phyloP scores from a whole-genome alignment of 1,140 invertebrate genomes.

The Plectrocnemia conspersa region DNA sequence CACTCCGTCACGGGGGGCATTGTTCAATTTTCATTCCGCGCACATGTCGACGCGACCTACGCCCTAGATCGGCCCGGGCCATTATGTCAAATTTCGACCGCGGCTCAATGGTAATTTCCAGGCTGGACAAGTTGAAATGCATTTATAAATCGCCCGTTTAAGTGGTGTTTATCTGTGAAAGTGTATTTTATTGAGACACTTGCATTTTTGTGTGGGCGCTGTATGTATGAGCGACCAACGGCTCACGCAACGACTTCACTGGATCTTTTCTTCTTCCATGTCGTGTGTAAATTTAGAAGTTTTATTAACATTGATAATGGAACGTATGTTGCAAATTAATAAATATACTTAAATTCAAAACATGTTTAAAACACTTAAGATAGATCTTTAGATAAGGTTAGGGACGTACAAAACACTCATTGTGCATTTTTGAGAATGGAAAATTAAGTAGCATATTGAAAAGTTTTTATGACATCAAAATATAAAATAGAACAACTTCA shows the following conservation, averaged over 20 bases:
- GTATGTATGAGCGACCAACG: neutral
- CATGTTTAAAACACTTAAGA: no score
- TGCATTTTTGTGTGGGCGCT: conserved; percentile 23
- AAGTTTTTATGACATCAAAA: no score
- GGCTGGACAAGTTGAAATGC: conserved; percentile 5
- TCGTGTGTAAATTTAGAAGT: conserved; percentile 21
- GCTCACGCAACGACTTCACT: conserved; percentile 16
- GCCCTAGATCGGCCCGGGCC: neutral
- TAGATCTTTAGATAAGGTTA: no score
- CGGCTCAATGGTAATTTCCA: conserved; percentile 5
- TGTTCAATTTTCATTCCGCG: no score
- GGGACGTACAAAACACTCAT: no score
- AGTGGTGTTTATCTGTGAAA: conserved; percentile 26
- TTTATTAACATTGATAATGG: conserved; percentile 22
- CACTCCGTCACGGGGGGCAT: no score
- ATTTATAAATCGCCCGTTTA: conserved; percentile 23
- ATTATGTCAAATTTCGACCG: conserved; percentile 7
- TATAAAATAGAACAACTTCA: no score
- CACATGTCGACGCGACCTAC: no score
- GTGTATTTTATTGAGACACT: conserved; percentile 26
- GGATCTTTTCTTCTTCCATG: neutral
- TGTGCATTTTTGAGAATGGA: no score
- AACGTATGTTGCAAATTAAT: conserved; percentile 26
- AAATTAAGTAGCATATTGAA: no score
- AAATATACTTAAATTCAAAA: no score